Percentiles rank a stretch among this genome's conserved stretches.
Conservation (phyloP, 2,888 invertebrate species). For the Xanthia icteritia region DNA sequence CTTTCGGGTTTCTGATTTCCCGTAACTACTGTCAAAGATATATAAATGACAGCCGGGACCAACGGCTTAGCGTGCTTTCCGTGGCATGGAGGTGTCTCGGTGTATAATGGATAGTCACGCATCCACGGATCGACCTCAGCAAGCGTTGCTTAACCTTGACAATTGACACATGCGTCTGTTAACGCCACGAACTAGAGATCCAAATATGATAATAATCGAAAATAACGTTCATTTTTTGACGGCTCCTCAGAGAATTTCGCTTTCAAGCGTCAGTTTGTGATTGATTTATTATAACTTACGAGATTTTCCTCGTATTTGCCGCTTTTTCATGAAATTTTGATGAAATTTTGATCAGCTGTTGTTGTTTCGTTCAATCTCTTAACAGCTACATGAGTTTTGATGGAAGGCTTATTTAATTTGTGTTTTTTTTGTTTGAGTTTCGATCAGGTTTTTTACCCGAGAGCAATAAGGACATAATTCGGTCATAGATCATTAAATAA, state of each 20-base stretch:
- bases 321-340: constrained; percentile 23
- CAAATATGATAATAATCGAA: background rate
- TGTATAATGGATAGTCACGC: background rate
- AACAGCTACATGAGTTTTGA: background rate
- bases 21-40: background rate
- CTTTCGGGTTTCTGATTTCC: background rate
- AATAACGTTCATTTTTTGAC: constrained; percentile 20
- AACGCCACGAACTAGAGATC: too few relatives aligned
- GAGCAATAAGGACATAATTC: background rate
- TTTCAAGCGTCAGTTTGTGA: constrained; percentile 20
- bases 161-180: too few relatives aligned
- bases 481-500: background rate
- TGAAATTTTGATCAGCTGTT: constrained; percentile 18
- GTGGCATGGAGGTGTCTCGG: background rate
- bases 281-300: constrained; percentile 40
- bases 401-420: background rate
- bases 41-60: too few relatives aligned
- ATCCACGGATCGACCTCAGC: background rate
- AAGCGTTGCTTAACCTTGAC: background rate
- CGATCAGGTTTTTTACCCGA: background rate
- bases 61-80: background rate
- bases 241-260: constrained; percentile 14
- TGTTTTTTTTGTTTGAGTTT: background rate
- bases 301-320: background rate
- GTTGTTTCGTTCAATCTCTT: constrained; percentile 3